Percentiles rank a stretch among this genome's conserved stretches.
These are phyloP conservation scores for Macrocentrus cingulum DNA, from an alignment of 1,140 invertebrate genomes.

Conservation along the genomic window DNA sequence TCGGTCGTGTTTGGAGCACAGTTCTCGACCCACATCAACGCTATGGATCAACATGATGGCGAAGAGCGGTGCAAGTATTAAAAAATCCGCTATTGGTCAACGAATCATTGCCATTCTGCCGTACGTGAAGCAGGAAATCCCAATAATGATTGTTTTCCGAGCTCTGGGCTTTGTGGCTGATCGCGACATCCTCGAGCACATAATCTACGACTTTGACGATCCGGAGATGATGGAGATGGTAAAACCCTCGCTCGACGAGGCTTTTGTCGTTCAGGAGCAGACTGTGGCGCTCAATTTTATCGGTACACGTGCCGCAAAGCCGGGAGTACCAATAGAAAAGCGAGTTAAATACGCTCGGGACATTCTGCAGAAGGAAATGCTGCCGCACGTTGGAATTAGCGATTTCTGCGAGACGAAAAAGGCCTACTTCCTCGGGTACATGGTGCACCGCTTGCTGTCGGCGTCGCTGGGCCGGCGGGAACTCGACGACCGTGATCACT, in stretches of 20 bases:
- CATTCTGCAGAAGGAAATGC: conserved; percentile 99
- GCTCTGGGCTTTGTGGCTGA: conserved; percentile 98
- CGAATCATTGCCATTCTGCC: conserved; percentile 96
- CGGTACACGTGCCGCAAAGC: conserved; percentile 90
- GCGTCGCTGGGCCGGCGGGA: conserved; percentile 94
- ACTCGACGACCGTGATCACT: conserved; percentile 98
- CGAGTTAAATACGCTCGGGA: conserved; percentile 98
- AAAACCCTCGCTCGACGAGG: conserved; percentile 97
- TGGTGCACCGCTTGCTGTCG: conserved; percentile 94
- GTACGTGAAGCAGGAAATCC: conserved; percentile 99
- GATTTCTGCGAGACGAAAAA: conserved; percentile 99
- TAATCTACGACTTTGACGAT: conserved; percentile 99
- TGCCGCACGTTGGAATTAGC: conserved; percentile 97
- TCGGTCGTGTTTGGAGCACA: conserved; percentile 93
- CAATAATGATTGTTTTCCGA: conserved; percentile 98
- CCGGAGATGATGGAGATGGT: conserved; percentile 99
- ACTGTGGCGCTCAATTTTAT: conserved; percentile 98
- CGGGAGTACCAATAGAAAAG: conserved; percentile 97
- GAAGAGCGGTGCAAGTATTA: conserved; percentile 86
- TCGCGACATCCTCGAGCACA: conserved; percentile 97
- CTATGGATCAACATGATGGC: conserved; percentile 99
- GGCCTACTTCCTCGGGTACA: conserved; percentile 97
- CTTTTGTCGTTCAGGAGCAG: conserved; percentile 99
- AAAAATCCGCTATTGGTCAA: conserved; percentile 97
- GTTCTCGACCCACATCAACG: conserved; percentile 90